Evolutionary conservation across 2,888 invertebrate species (phyloP).

Genomic region (Artemia sinica): DNA sequence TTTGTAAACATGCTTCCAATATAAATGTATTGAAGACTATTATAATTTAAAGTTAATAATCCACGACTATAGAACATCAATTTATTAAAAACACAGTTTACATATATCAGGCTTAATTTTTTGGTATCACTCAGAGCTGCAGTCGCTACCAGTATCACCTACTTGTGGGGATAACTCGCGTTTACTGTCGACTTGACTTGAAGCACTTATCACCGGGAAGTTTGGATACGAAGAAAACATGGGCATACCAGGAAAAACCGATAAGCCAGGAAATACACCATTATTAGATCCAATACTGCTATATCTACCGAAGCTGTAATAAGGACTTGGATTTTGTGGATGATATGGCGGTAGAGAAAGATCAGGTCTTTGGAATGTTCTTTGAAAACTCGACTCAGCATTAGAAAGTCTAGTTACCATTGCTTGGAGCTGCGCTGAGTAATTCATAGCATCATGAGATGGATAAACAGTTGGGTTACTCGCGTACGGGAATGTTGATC

Average conservation of each 20-base stretch:
- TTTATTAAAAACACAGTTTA: too few species aligned
- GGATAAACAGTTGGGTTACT: background rate
- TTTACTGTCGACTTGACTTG: background rate
- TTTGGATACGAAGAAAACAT: background rate
- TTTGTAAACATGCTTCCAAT: too few species aligned
- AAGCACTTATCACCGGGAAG: background rate
- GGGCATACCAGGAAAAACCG: background rate
- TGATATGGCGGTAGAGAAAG: background rate
- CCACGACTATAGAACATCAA: too few species aligned
- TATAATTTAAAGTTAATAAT: too few species aligned
- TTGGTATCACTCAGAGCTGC: background rate
- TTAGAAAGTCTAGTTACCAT: slow-evolving; percentile 13
- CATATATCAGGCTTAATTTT: too few species aligned
- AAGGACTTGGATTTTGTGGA: background rate
- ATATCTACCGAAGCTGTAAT: background rate
- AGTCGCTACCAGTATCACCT: slow-evolving; percentile 1
- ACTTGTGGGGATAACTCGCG: background rate
- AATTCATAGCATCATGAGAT: slow-evolving; percentile 3
- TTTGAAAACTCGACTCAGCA: slow-evolving; percentile 2
- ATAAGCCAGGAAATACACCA: slow-evolving; percentile 5
- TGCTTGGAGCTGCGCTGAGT: slow-evolving; percentile 12
- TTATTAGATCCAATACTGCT: background rate
- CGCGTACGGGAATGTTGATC: background rate
- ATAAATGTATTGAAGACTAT: too few species aligned
- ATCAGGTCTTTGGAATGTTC: background rate